Evolutionary conservation across 37 sponge, comb jelly and placozoan genomes (phyloP).

Genomic region (Mnemiopsis leidyi): DNA sequence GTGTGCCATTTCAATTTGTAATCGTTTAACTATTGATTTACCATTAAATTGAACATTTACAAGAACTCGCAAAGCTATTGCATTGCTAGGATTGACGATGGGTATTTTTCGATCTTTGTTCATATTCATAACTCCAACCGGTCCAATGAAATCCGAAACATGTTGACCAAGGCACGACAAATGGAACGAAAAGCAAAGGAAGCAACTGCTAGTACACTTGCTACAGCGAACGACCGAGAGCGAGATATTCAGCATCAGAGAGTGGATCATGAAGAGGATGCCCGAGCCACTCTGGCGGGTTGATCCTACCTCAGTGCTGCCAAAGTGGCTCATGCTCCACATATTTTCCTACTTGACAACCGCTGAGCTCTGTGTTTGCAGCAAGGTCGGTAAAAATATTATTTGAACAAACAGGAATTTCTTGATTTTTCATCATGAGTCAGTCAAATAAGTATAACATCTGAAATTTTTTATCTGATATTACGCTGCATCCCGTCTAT

Average conservation of each 20-base stretch:
- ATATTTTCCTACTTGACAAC: conserved; percentile 39
- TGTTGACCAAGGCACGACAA: conserved; percentile 42
- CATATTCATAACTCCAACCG: no score
- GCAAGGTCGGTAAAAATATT: not conserved
- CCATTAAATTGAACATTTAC: no score
- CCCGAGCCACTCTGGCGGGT: conserved; percentile 42
- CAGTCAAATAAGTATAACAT: no score
- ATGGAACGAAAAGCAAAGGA: conserved; percentile 41
- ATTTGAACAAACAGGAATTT: not conserved
- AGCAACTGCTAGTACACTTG: conserved; percentile 44
- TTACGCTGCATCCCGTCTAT: no score
- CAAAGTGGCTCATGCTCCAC: conserved; percentile 9
- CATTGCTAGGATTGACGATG: no score
- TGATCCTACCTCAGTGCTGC: not conserved
- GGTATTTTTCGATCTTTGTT: no score
- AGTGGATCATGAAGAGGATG: conserved; percentile 47
- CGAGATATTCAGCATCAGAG: conserved; percentile 16
- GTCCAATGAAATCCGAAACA: no score
- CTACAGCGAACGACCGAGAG: conserved; percentile 13
- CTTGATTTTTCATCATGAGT: no score
- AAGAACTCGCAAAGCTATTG: no score
- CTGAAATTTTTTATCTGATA: no score
- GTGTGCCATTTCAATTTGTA: no score
- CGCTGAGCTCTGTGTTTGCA: not conserved
- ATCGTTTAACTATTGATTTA: no score